These are phyloP conservation scores for Pseudopleuronectes americanus DNA, from an alignment of 2,797 vertebrate genomes.

Conservation along the genomic window DNA sequence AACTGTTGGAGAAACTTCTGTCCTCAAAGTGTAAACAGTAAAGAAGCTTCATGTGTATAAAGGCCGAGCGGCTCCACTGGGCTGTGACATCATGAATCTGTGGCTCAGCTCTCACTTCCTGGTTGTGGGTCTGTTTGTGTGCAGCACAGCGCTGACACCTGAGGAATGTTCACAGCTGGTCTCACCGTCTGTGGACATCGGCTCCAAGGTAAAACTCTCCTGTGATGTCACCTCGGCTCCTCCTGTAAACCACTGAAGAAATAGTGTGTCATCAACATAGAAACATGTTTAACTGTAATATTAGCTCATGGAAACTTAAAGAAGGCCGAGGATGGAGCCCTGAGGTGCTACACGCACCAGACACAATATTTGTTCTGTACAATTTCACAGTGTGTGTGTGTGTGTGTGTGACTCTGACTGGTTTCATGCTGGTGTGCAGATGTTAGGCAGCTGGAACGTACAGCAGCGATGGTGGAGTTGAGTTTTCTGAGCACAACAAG, in stretches of 20 bases:
- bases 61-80: no score
- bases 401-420: background rate
- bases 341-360: no score
- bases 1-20: no score
- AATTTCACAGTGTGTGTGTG: background rate
- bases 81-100: slow-evolving; percentile 40
- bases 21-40: no score
- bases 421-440: slow-evolving; percentile 22
- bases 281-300: no score
- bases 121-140: slow-evolving; percentile 12
- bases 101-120: slow-evolving; percentile 16
- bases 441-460: background rate
- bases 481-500: background rate
- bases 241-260: no score
- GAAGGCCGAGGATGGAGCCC: no score
- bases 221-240: no score
- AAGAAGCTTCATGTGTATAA: no score
- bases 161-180: slow-evolving; percentile 37
- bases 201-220: no score
- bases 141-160: slow-evolving; percentile 13
- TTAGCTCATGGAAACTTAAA: no score
- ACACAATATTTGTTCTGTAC: background rate
- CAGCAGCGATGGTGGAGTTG: fast-evolving
- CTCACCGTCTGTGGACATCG: no score
- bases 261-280: background rate